phyloP scores from a whole-genome alignment of 2,113 vertebrate species.

The Sapayoa aenigma region DNA sequence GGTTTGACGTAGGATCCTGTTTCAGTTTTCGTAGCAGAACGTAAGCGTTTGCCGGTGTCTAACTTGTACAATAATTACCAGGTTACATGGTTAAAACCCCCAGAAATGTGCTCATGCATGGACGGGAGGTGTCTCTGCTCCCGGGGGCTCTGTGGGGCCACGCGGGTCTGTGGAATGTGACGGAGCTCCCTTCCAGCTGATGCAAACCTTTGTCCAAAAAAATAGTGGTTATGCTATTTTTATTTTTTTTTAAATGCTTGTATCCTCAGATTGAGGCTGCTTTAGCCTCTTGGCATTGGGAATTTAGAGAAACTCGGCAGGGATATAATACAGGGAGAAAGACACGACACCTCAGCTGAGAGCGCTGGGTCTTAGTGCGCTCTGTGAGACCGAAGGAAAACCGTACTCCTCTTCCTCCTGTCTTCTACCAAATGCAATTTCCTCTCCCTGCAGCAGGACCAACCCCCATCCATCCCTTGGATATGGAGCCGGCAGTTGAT shows the following conservation, averaged over 20 bases:
- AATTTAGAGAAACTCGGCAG: too few species aligned
- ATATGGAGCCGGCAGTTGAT: fast-evolving
- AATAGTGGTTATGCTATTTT: fast-evolving
- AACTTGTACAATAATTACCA: background rate
- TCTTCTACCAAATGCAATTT: background rate
- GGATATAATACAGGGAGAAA: background rate
- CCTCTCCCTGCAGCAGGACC: background rate
- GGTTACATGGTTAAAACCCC: fast-evolving
- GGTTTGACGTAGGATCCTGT: background rate
- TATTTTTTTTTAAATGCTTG: background rate
- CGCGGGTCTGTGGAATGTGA: background rate
- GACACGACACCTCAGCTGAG: fast-evolving
- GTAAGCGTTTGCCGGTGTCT: background rate
- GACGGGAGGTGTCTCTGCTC: background rate
- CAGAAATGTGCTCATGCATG: background rate
- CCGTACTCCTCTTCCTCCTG: background rate
- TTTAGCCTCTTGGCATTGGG: background rate
- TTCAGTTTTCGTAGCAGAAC: background rate
- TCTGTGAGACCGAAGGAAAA: fast-evolving
- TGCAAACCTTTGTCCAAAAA: background rate
- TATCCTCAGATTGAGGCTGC: background rate
- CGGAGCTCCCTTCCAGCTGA: background rate
- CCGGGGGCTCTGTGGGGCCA: too few species aligned
- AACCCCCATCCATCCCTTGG: fast-evolving
- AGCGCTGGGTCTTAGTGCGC: background rate